Conservation (phyloP, 1,140 invertebrate species). For the Battus philenor region DNA sequence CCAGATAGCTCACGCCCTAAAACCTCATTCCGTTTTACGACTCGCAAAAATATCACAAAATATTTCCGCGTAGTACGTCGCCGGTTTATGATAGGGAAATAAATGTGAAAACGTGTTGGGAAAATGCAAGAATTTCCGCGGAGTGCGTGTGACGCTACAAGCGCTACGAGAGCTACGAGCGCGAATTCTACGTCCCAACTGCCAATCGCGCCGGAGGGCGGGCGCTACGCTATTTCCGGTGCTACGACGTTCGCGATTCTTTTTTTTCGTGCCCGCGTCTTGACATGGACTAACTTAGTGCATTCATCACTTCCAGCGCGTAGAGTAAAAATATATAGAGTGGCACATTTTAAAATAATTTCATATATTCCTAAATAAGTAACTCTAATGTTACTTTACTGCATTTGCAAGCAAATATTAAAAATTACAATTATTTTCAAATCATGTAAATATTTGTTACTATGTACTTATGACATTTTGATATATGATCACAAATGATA, state of each 20-base stretch:
- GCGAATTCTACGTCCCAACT: constrained; percentile 19
- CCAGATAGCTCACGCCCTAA: too few relatives aligned
- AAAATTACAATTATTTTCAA: too few relatives aligned
- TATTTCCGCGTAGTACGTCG: constrained; percentile 4
- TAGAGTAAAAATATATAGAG: constrained; percentile 23
- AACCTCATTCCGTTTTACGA: constrained; percentile 13
- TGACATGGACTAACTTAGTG: constrained; percentile 59
- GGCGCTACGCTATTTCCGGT: constrained; percentile 9
- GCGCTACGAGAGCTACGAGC: too few relatives aligned
- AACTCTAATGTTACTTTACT: too few relatives aligned
- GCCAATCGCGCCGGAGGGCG: constrained; percentile 45
- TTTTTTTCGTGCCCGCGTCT: constrained; percentile 35
- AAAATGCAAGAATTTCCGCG: constrained; percentile 3
- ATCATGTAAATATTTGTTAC: too few relatives aligned
- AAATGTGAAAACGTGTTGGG: constrained; percentile 7
- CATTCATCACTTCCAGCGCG: constrained; percentile 46
- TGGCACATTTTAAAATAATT: constrained; percentile 4
- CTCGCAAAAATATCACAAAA: constrained; percentile 2
- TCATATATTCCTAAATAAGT: constrained; percentile 9
- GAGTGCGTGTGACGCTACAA: constrained; percentile 7
- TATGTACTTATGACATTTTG: too few relatives aligned
- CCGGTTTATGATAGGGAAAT: constrained; percentile 13
- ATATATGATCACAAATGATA: too few relatives aligned
- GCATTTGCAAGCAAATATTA: too few relatives aligned
- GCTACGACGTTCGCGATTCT: constrained; percentile 31